A percentile compares a stretch with the other conserved stretches of the same genome.
Evolutionary conservation across 2,113 vertebrate species (phyloP).

Genomic region (Myotis brandtii): DNA sequence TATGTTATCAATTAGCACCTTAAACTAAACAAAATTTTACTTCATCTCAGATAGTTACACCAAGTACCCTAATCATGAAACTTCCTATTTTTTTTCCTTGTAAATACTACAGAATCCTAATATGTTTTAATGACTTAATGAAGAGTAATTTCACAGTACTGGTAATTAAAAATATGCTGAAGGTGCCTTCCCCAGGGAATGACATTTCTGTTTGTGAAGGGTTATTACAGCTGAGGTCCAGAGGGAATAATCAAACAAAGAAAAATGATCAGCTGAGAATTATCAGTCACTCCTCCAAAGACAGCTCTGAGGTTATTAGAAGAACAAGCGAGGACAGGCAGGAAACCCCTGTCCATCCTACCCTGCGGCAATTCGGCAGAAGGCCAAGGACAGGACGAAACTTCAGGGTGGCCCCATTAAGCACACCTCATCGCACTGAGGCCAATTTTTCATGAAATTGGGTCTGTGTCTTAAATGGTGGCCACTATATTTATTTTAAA

Average conservation of each 20-base stretch:
- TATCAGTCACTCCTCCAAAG: not conserved
- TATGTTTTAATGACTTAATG: not conserved
- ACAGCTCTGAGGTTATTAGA: not conserved
- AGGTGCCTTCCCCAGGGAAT: constrained; percentile 20
- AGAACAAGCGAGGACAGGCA: not conserved
- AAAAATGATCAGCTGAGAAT: constrained; percentile 6
- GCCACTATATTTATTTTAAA: constrained; percentile 74
- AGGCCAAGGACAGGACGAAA: not conserved
- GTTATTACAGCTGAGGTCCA: constrained; percentile 25
- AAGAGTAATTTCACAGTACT: not conserved
- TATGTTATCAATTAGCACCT: not conserved
- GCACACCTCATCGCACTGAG: not conserved
- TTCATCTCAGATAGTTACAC: not conserved
- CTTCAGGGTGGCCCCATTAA: constrained; percentile 56
- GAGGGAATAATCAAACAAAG: not conserved
- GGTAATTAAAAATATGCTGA: constrained; percentile 26
- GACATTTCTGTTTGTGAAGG: constrained; percentile 1
- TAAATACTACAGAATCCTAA: not conserved
- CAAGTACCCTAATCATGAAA: not conserved
- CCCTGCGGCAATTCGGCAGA: not conserved
- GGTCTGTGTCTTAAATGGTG: constrained; percentile 34
- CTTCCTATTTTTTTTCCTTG: not conserved
- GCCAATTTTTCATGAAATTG: constrained; percentile 40
- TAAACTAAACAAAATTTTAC: not conserved
- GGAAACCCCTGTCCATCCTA: not conserved